Percentiles rank a stretch among this genome's conserved stretches.
phyloP scores from a whole-genome alignment of 1,140 invertebrate species.

The Drosophila ananassae region DNA sequence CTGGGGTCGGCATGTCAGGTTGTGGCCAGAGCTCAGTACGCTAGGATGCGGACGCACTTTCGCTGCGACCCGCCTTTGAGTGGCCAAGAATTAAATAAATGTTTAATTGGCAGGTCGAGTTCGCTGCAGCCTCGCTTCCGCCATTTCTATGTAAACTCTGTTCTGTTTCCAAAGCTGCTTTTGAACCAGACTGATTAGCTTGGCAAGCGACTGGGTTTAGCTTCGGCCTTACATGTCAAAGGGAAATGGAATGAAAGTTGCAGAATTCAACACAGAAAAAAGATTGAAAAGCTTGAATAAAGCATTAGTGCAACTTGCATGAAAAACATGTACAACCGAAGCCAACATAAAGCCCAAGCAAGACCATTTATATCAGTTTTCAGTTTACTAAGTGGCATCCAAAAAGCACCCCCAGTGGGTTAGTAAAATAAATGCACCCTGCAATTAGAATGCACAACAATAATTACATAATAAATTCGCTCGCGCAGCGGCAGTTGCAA shows the following conservation, averaged over 20 bases:
- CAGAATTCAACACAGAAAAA: no score
- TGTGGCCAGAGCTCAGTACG: constrained; percentile 4
- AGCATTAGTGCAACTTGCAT: neutral
- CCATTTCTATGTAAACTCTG: constrained; percentile 4
- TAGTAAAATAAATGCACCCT: constrained; percentile 42
- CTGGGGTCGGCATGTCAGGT: constrained; percentile 22
- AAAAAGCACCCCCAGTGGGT: constrained; percentile 4
- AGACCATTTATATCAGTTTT: neutral
- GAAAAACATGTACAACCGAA: neutral
- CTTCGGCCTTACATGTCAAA: neutral
- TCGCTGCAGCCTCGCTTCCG: constrained; percentile 5
- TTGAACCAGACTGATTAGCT: constrained; percentile 29
- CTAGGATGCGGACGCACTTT: constrained; percentile 57
- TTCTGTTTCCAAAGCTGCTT: neutral
- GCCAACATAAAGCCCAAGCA: neutral
- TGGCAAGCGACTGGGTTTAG: neutral
- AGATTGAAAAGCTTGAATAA: no score
- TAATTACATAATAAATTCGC: constrained; percentile 69
- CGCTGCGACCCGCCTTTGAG: constrained; percentile 52
- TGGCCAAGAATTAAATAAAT: constrained; percentile 70
- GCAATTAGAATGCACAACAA: constrained; percentile 58
- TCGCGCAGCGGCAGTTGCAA: constrained; percentile 1
- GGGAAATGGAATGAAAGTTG: neutral
- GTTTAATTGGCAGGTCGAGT: constrained; percentile 66
- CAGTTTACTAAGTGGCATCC: neutral